Conservation (phyloP, 2,113 vertebrate species). For the Leptosomus discolor region DNA sequence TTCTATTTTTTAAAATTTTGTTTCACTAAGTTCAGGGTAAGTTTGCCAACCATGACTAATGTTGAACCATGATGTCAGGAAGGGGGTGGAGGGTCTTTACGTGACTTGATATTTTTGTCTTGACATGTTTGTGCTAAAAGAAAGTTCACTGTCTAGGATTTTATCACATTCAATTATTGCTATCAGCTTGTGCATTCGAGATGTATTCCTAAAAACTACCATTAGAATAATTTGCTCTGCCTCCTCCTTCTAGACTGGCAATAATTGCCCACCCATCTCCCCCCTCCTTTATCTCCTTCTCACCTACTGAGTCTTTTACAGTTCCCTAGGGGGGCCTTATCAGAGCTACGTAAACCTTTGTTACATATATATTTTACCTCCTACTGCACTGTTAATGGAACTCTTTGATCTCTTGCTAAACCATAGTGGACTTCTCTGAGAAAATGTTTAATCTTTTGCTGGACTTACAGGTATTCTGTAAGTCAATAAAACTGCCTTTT, state of each 20-base stretch:
- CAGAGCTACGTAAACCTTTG: slow-evolving; percentile 39
- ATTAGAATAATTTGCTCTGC: slow-evolving; percentile 61
- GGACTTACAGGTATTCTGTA: slow-evolving; percentile 32
- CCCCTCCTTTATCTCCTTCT: slow-evolving; percentile 6
- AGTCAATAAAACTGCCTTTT: slow-evolving; percentile 53
- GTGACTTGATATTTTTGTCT: slow-evolving; percentile 7
- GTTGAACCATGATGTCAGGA: slow-evolving; percentile 39
- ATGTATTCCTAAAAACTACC: slow-evolving; percentile 49
- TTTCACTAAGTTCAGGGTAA: background rate
- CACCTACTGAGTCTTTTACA: slow-evolving; percentile 18
- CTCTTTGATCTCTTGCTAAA: slow-evolving; percentile 50
- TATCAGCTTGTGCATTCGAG: slow-evolving; percentile 38
- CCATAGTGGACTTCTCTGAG: slow-evolving; percentile 40
- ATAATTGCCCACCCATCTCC: slow-evolving; percentile 46
- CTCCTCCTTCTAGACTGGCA: slow-evolving; percentile 47
- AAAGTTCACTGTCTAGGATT: slow-evolving; percentile 17
- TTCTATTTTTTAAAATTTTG: background rate
- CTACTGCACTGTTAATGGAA: slow-evolving; percentile 44
- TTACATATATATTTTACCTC: slow-evolving; percentile 18
- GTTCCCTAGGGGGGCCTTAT: slow-evolving; percentile 27
- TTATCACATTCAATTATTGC: slow-evolving; percentile 47
- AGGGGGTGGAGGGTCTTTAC: background rate
- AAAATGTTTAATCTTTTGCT: slow-evolving; percentile 42
- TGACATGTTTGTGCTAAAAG: slow-evolving; percentile 41
- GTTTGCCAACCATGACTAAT: slow-evolving; percentile 36